These are phyloP conservation scores for Syngnathus acus DNA, from an alignment of 2,797 vertebrate species.

Conservation along the genomic window DNA sequence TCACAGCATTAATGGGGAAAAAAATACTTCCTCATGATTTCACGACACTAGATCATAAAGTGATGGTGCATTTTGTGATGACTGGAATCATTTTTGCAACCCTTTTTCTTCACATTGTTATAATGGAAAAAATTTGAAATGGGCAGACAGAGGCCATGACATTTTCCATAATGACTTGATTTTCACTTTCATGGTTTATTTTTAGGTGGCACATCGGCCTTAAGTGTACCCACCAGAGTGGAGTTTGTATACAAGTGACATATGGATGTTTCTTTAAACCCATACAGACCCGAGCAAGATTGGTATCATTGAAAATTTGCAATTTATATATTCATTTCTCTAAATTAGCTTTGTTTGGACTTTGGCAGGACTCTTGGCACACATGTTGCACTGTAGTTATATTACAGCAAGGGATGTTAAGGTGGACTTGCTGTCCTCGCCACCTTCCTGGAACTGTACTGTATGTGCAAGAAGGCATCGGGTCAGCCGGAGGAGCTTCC, in stretches of 20 bases:
- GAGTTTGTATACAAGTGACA: neutral
- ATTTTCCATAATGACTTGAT: neutral
- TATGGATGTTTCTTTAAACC: neutral
- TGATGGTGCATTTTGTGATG: neutral
- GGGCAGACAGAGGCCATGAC: neutral
- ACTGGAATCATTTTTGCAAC: neutral
- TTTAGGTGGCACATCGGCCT: too few relatives aligned
- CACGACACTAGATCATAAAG: neutral
- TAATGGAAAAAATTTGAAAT: neutral
- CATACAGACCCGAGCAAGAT: neutral
- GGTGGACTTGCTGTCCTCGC: slow-evolving; percentile 33
- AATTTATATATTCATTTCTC: neutral
- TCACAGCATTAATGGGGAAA: neutral
- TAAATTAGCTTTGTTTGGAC: neutral
- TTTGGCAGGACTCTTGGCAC: neutral
- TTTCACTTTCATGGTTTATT: neutral
- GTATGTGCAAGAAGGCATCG: slow-evolving; percentile 54
- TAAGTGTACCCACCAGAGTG: too few relatives aligned
- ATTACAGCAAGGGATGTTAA: slow-evolving; percentile 1
- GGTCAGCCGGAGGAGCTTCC: slow-evolving; percentile 70
- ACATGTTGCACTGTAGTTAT: neutral
- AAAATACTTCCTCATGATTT: neutral
- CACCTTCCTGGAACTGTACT: slow-evolving; percentile 65
- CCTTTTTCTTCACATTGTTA: too few relatives aligned
- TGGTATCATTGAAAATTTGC: neutral